Conservation (phyloP, 2,888 invertebrate species). For the Zaprionus obscuricornis region DNA sequence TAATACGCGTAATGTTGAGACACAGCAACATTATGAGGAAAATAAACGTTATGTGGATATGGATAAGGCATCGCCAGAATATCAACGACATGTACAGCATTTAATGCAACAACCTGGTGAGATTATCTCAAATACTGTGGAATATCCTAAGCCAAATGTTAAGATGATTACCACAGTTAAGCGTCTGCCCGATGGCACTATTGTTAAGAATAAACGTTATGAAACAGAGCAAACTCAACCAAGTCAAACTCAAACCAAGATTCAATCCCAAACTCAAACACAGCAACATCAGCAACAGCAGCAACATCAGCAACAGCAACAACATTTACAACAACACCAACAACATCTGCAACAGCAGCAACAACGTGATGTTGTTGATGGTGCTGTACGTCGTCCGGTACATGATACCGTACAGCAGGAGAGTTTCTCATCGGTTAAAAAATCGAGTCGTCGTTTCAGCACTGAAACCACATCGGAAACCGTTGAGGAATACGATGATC, state of each 20-base stretch:
- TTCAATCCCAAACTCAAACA: constrained; percentile 28
- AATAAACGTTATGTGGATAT: constrained; percentile 81
- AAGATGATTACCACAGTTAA: constrained; percentile 88
- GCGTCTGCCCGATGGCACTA: constrained; percentile 87
- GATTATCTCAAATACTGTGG: constrained; percentile 85
- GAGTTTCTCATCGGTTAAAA: constrained; percentile 77
- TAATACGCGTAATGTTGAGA: constrained; percentile 74
- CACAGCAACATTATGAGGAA: constrained; percentile 75
- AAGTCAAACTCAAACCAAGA: constrained; percentile 49
- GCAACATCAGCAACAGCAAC: constrained; percentile 42
- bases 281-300: constrained; percentile 21
- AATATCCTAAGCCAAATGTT: constrained; percentile 87
- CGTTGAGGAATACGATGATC: constrained; percentile 70
- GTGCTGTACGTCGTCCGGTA: constrained; percentile 60
- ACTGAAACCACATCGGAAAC: constrained; percentile 82
- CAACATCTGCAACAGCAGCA: constrained; percentile 1
- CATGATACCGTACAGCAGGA: constrained; percentile 58
- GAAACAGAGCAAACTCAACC: constrained; percentile 84
- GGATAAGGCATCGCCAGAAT: constrained; percentile 82
- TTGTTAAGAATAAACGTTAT: constrained; percentile 88
- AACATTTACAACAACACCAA: constrained; percentile 44
- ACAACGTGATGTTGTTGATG: constrained; percentile 74
- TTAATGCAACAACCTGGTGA: constrained; percentile 83
- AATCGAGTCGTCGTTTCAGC: constrained; percentile 80
- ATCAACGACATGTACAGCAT: constrained; percentile 80